Percentiles rank a stretch among this genome's conserved stretches.
phyloP scores from a whole-genome alignment of 2,113 vertebrate genomes.

The Nannospalax galili region DNA sequence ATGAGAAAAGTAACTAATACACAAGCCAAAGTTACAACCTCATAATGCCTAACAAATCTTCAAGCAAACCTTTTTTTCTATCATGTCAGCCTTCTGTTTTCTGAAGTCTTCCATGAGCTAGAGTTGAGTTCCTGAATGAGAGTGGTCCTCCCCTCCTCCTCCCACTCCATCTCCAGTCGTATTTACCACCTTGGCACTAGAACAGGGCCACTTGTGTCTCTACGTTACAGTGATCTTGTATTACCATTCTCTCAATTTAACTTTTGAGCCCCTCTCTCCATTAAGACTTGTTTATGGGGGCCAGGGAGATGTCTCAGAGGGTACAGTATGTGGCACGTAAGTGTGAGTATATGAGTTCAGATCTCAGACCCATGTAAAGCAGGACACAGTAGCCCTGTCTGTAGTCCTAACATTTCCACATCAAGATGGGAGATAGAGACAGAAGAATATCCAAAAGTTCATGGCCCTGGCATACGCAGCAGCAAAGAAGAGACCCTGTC shows the following conservation, averaged over 20 bases:
- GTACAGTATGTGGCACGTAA: neutral
- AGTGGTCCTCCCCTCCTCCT: neutral
- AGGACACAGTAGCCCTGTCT: neutral
- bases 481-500: neutral
- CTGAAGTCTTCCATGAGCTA: neutral
- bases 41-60: neutral
- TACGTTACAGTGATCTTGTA: neutral
- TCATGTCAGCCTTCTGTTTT: neutral
- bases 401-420: neutral
- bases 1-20: neutral
- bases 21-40: neutral
- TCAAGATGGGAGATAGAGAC: neutral
- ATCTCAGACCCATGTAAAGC: no score
- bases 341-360: neutral
- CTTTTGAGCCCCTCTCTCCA: neutral
- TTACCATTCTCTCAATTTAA: neutral
- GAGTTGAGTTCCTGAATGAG: neutral
- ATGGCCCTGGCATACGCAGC: no score
- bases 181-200: neutral
- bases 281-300: neutral
- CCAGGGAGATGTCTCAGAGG: no score
- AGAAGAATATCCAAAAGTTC: neutral
- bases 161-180: neutral
- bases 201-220: neutral
- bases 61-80: neutral